Percentiles rank a stretch among this genome's conserved stretches.
Evolutionary conservation across 2,797 vertebrate genomes (phyloP).

Genomic region (Malurus leucopterus): DNA sequence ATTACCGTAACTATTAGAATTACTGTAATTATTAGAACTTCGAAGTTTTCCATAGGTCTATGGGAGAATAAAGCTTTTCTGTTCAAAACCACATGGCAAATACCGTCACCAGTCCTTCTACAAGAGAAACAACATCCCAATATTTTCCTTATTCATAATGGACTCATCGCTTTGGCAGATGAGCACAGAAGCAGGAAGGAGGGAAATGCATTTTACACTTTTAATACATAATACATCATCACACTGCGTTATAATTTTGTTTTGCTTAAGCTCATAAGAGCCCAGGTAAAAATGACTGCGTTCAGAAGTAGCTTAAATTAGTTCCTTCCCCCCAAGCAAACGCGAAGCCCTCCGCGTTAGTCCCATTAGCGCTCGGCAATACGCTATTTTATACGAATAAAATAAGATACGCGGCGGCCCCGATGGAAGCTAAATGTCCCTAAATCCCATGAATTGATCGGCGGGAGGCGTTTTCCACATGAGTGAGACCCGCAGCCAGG

Average conservation of each 20-base stretch:
- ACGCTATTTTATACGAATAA: too few relatives aligned
- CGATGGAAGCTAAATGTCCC: conserved; percentile 75
- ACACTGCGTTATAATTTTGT: conserved; percentile 58
- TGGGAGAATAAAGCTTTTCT: background rate
- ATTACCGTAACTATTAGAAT: background rate
- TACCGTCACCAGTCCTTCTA: background rate
- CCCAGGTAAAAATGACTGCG: conserved; percentile 54
- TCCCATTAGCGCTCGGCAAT: conserved; percentile 60
- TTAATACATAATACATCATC: conserved; percentile 12
- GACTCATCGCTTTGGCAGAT: background rate
- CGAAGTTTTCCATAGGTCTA: background rate
- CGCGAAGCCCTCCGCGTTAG: conserved; percentile 24
- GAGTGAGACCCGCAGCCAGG: conserved; percentile 68
- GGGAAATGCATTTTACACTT: background rate
- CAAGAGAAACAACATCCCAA: background rate
- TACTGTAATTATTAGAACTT: background rate
- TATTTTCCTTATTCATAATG: background rate
- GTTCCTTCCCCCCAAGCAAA: background rate
- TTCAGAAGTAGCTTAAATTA: conserved; percentile 44
- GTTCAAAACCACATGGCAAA: background rate
- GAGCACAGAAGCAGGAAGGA: conserved; percentile 4
- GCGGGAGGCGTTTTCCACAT: conserved; percentile 77
- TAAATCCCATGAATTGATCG: conserved; percentile 77
- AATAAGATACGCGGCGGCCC: conserved; percentile 52
- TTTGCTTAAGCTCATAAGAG: conserved; percentile 68